Evolutionary conservation across 2,113 vertebrate genomes (phyloP), one percentile per base, ranked within the genome.

Genomic region (Megaleporinus macrocephalus): DNA sequence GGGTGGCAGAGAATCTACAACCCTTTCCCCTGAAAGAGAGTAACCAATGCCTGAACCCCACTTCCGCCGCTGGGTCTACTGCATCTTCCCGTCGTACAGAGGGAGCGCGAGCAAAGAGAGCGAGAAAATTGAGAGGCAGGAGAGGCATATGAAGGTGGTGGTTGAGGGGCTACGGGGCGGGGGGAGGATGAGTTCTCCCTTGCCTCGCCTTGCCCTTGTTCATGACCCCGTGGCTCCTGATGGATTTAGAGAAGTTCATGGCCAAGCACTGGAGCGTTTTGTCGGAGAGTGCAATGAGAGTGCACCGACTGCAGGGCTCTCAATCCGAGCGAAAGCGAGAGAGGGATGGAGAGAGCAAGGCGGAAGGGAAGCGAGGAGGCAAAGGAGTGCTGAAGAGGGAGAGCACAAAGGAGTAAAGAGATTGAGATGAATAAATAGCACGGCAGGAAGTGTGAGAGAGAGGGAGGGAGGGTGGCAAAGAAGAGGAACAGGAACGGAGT

Each of bases 161-260:
- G 36, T 3, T 36, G 36, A 7, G 36, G 36, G 36, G 36, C 7
- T 3, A 7, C 7, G 36, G 11, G 11, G n/a, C n/a, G 62, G 36
- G 9, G 16, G n/a, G 36, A 27, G 36, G 10, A 29, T 22, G 5
- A 13, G 1, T 24, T 61, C 57, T 61, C 20, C 24, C 57, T 61
- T 61, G 57, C 57, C 24, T 61, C 26, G 57, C 57, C 24, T 61
- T 61, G n/a, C 57, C n/a, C 9, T n/a, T 61, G 57, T 12, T 61
- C 57, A 61, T 61, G 57, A 61, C 57, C 57, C 57, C 1, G 57
- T 26, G 57, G n/a, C 24, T 14, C 57, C 55, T 26, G 33, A 57
- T 59, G 33, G 33, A 44, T 77, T 65, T 65, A 61, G 57, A 61
- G 57, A 61, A 26, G 57, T 61, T 61, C 57, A 61, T 61, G 57